Conservation (phyloP, 2,888 invertebrate genomes). For the Quadroppia sp. region DNA sequence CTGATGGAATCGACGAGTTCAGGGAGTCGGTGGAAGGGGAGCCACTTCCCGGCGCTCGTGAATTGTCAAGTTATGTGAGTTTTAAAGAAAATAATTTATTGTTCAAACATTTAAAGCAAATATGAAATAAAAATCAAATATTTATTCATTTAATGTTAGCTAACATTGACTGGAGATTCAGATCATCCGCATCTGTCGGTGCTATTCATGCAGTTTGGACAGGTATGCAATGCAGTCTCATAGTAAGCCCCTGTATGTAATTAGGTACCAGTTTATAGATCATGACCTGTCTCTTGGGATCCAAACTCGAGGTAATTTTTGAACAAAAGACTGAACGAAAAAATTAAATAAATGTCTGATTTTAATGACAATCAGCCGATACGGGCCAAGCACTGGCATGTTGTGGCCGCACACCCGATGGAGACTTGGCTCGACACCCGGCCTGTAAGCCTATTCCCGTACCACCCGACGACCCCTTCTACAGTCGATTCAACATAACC, state of each 20-base stretch:
- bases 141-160: neutral
- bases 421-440: slow-evolving; percentile 66
- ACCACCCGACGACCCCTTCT: slow-evolving; percentile 76
- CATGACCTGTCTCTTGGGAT: slow-evolving; percentile 93
- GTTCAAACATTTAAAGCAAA: too few relatives aligned
- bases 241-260: too few relatives aligned
- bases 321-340: neutral
- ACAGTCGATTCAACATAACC: slow-evolving; percentile 42
- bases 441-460: slow-evolving; percentile 90
- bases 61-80: slow-evolving; percentile 68
- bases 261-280: slow-evolving; percentile 65
- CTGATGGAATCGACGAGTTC: slow-evolving; percentile 67
- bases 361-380: neutral
- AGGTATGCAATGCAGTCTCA: slow-evolving; percentile 34
- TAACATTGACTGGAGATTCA: neutral
- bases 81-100: neutral
- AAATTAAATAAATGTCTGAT: neutral
- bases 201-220: slow-evolving; percentile 42
- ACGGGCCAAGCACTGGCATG: slow-evolving; percentile 61
- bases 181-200: slow-evolving; percentile 4
- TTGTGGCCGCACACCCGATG: slow-evolving; percentile 61
- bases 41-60: slow-evolving; percentile 73
- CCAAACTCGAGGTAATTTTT: slow-evolving; percentile 43
- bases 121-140: too few relatives aligned
- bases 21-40: slow-evolving; percentile 57